These are phyloP conservation scores for Drosophila birchii DNA, from an alignment of 2,888 invertebrate genomes.

Conservation along the genomic window DNA sequence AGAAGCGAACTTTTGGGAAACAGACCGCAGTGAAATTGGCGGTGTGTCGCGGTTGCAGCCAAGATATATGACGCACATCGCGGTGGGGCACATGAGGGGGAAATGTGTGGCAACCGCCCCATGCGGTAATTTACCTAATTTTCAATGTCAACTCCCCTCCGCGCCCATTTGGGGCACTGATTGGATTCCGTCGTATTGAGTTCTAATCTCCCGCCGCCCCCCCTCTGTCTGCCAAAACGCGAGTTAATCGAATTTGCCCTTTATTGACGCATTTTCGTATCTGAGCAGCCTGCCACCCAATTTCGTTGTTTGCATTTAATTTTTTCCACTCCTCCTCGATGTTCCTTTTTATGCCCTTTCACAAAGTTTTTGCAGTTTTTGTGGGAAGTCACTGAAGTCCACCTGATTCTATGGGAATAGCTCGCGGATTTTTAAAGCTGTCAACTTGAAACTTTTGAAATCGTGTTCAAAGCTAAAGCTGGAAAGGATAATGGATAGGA, in stretches of 20 bases:
- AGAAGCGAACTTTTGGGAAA: no score
- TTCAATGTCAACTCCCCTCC: conserved; percentile 46
- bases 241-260: conserved; percentile 70
- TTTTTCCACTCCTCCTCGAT: conserved; percentile 8
- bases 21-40: conserved; percentile 62
- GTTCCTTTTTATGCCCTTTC: conserved; percentile 7
- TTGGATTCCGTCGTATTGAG: conserved; percentile 61
- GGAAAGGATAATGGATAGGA: neutral
- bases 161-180: conserved; percentile 47
- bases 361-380: neutral
- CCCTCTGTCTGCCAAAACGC: conserved; percentile 15
- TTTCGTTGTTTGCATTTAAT: conserved; percentile 29
- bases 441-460: neutral
- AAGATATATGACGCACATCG: conserved; percentile 7
- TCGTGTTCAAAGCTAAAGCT: neutral
- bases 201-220: conserved; percentile 16
- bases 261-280: conserved; percentile 72
- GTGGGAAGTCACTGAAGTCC: neutral
- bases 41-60: conserved; percentile 55
- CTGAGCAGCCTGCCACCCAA: conserved; percentile 35
- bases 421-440: neutral
- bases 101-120: conserved; percentile 51
- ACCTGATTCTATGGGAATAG: neutral
- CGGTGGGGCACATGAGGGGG: neutral
- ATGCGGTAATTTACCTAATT: conserved; percentile 78